Evolutionary conservation across 2,797 vertebrate genomes (phyloP), one percentile per base, ranked within the genome.

Genomic region (Craterocephalus amniculus): DNA sequence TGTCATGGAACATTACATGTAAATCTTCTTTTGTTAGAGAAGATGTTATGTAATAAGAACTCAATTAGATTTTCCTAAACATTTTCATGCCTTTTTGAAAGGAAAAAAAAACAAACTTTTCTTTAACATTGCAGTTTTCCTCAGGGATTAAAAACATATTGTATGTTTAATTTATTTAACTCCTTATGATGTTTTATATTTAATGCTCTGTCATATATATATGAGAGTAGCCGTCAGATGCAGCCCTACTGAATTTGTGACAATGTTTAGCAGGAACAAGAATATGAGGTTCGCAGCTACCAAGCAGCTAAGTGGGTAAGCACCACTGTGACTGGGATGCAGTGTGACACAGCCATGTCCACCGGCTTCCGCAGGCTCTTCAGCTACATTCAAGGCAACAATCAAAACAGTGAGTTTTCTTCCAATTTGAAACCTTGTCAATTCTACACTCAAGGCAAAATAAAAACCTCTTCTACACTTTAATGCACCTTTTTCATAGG

Each of bases 231-330:
- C 11, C 31, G 16, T 49, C 45, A 49, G n/a, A 38, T 11, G 43
- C 1, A 34, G 10, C 56, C 10, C 4, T 10, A 13, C 18, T 38
- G 18, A 14, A 10, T 52, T n/a, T 58, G 24, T 7, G 26, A 76
- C 5, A 56, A 14, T 61, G 24, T 58, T 70, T 59, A 72, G 29
- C 59, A 93, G 91, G 90, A 70, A n/a, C 45, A 88, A 14, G 94
- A 95, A 85, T 95, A 95, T 80, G 94, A 95, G 73, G 45, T 89
- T 27, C 91, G 93, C 12, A 93, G 84, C 20, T 95, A 95, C 76
- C 86, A 89, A 0, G 31, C 82, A 18, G 80, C 93, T 0, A 92
- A 89, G 27, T 95, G 94, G 94, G 66, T 93, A 43, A 95, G 94
- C 89, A 94, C 93, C 65, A 67, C 78, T 18, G 20, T 94, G 56